Evolutionary conservation across 2,113 vertebrate species (phyloP).

Genomic region (Thomomys bottae): DNA sequence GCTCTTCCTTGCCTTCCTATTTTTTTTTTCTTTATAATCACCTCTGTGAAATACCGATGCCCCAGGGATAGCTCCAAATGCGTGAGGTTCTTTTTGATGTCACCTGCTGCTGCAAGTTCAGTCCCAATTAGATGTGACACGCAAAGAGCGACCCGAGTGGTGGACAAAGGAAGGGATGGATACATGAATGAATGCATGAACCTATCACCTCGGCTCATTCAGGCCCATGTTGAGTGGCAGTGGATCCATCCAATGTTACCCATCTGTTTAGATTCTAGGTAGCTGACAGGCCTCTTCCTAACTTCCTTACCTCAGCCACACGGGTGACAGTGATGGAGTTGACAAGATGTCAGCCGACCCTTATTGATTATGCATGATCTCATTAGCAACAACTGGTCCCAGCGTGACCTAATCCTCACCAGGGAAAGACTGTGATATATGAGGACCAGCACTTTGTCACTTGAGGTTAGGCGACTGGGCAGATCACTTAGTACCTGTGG

Average conservation of each 20-base stretch:
- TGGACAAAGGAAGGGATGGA: neutral
- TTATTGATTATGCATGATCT: constrained; percentile 79
- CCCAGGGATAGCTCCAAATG: neutral
- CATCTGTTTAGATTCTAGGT: constrained; percentile 28
- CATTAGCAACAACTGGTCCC: constrained; percentile 71
- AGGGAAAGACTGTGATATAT: constrained; percentile 67
- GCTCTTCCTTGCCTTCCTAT: neutral
- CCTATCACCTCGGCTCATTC: neutral
- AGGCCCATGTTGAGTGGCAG: neutral
- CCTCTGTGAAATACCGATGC: neutral
- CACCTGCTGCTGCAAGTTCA: neutral
- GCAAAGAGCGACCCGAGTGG: neutral
- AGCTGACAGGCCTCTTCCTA: neutral
- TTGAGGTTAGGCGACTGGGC: constrained; percentile 69
- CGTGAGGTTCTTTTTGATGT: neutral
- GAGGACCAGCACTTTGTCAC: constrained; percentile 77
- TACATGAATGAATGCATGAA: constrained; percentile 28
- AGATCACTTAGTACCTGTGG: constrained; percentile 51
- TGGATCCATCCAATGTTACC: neutral
- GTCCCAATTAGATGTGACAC: neutral
- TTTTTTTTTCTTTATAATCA: neutral
- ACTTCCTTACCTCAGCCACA: constrained; percentile 30
- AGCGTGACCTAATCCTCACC: constrained; percentile 63
- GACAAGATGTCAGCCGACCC: constrained; percentile 62
- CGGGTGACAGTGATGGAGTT: constrained; percentile 70